Evolutionary conservation across 2,888 invertebrate genomes (phyloP), one percentile per base, ranked within the genome.

Genomic region (Andricus curvator): DNA sequence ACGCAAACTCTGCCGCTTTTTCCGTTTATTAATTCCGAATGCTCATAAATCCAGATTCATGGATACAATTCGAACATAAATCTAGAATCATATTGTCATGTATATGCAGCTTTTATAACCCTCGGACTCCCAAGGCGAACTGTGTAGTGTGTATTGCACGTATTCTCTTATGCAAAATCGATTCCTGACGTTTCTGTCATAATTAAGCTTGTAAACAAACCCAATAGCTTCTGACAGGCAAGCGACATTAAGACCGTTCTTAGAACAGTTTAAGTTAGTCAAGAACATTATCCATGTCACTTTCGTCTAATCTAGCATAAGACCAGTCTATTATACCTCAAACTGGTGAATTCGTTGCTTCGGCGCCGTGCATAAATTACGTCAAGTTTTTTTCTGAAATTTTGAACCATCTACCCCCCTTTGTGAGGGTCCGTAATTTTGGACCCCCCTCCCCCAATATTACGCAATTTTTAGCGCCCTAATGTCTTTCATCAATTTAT

Each of bases 181-280:
- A 74, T 74, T 51, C 51, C 20, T 70, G 25, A 51, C 29, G 51
- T 70, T 70, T 25, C 70, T 29, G 29, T 74, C 51, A 56, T 56
- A 74, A 74, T 74, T 74, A 74, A 74, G 51, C 56, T 29, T n/a
- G 29, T 74, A 29, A 74, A 29, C 74, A 74, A n/a, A 11, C 56
- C 33, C 74, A 74, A 74, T 51, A 56, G 51, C n/a, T 56, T 56
- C 33, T 74, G 74, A 74, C 56, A 74, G n/a, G 51, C 74, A 37
- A 56, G 74, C 20, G 74, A 74, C 74, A 74, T 29, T 37, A 51
- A 74, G 56, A 33, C 56, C 74, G 56, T 56, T 74, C 51, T 51
- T 33, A 1, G 37, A 51, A 70, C 51, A 70, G 56, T 70, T 70
- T 48, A 70, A 70, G 70, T 51, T 70, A 70, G 70, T 51, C 74